Percentiles rank a stretch among this genome's conserved stretches.
Conservation (phyloP, 2,797 vertebrate species). For the Otolemur crassicaudatus region DNA sequence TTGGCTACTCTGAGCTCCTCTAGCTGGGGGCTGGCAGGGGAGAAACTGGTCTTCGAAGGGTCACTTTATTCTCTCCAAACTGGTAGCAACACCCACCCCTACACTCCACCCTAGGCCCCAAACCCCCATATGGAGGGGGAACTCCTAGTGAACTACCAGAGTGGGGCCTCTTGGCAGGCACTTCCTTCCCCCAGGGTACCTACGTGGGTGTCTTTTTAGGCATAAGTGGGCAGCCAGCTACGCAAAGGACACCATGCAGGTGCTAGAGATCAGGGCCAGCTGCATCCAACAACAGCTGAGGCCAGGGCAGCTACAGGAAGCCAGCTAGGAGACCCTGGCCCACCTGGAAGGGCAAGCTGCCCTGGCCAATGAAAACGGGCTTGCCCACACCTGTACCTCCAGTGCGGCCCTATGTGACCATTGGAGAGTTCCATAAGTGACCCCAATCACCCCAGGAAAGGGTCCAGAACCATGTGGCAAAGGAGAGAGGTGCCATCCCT, state of each 20-base stretch:
- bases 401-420: not conserved
- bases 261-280: not conserved
- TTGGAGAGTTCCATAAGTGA: not conserved
- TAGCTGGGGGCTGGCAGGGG: not conserved
- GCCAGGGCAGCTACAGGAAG: not conserved
- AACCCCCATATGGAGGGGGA: not conserved
- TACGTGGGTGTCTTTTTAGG: not conserved
- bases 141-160: not conserved
- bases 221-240: not conserved
- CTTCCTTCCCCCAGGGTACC: not conserved
- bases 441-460: not conserved
- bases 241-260: not conserved
- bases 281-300: not conserved
- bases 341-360: not conserved
- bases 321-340: not conserved
- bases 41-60: not conserved
- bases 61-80: not conserved
- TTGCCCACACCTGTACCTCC: not conserved
- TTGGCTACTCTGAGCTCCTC: constrained; percentile 23
- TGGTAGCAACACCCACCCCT: not conserved
- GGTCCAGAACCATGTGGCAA: not conserved
- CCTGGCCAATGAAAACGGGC: not conserved
- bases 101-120: not conserved
- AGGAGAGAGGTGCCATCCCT: not conserved
- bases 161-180: not conserved